Evolutionary conservation across 2,888 invertebrate genomes (phyloP).

Genomic region (Mongoloraphidia duomilia): DNA sequence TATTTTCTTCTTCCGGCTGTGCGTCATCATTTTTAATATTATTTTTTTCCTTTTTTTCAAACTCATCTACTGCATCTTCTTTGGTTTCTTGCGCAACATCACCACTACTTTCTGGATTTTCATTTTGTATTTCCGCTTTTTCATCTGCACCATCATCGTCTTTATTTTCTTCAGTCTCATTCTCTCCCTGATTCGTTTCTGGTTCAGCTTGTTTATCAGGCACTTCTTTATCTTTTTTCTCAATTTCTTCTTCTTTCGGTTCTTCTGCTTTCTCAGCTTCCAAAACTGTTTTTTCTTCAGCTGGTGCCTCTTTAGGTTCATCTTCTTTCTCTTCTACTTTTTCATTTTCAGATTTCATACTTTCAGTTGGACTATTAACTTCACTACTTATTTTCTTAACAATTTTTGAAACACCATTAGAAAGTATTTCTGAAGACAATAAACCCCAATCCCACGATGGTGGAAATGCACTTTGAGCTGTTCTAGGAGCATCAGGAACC

Average conservation of each 20-base stretch:
- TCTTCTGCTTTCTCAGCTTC: constrained; percentile 3
- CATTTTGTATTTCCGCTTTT: constrained; percentile 19
- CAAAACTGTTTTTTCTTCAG: constrained; percentile 8
- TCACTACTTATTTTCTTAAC: constrained; percentile 16
- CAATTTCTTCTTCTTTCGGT: constrained; percentile 6
- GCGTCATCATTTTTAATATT: constrained; percentile 8
- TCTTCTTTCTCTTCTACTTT: constrained; percentile 2
- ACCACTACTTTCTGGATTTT: constrained; percentile 10
- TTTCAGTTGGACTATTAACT: not conserved
- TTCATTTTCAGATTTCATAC: not conserved
- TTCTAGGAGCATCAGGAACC: constrained; percentile 70
- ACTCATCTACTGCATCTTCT: constrained; percentile 7
- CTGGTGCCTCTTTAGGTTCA: constrained; percentile 10
- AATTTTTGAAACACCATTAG: constrained; percentile 18
- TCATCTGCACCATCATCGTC: constrained; percentile 20
- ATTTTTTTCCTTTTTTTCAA: constrained; percentile 10
- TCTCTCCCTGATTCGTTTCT: constrained; percentile 10
- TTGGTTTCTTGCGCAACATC: constrained; percentile 6
- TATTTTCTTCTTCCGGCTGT: constrained; percentile 3
- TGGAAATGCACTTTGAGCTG: constrained; percentile 54
- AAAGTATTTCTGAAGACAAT: constrained; percentile 32
- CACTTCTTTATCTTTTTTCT: constrained; percentile 6
- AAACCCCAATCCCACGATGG: constrained; percentile 59
- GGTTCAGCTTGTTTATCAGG: constrained; percentile 8
- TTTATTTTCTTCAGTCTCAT: constrained; percentile 13